Evolutionary conservation across 2,113 vertebrate genomes (phyloP).

Genomic region (Camelus dromedarius): DNA sequence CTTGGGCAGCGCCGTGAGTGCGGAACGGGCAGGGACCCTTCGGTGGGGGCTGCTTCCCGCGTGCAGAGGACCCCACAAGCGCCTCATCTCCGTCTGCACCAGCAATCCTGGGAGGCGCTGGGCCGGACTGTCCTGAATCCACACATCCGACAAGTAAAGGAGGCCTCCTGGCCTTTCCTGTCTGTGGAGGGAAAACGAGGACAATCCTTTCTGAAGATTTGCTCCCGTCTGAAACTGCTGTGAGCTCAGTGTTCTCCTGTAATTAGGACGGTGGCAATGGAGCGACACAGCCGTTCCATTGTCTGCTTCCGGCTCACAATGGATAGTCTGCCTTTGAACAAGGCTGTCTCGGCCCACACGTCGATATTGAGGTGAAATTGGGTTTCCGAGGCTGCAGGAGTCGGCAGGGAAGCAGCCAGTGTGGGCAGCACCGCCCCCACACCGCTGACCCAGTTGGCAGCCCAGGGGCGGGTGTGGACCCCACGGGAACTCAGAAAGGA

Average conservation of each 20-base stretch:
- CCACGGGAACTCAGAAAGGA: background rate
- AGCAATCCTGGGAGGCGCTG: background rate
- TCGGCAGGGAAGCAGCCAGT: background rate
- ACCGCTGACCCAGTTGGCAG: conserved; percentile 51
- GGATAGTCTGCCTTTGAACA: background rate
- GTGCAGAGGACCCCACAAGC: background rate
- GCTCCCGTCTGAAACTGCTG: background rate
- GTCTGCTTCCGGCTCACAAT: background rate
- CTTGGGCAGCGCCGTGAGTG: no score
- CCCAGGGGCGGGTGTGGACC: background rate
- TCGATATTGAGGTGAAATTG: background rate
- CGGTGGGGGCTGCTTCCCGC: background rate
- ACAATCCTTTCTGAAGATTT: conserved; percentile 21
- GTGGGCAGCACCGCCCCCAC: no score
- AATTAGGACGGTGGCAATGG: conserved; percentile 34
- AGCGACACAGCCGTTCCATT: background rate
- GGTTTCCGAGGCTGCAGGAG: background rate
- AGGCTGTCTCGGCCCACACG: background rate
- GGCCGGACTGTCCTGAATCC: background rate
- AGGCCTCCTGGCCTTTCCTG: background rate
- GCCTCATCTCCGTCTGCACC: background rate
- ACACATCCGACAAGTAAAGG: background rate
- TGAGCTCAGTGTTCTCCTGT: conserved; percentile 48
- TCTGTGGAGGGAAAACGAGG: background rate
- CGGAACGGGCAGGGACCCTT: background rate